Percentiles rank a stretch among this genome's conserved stretches.
Conservation (phyloP, 2,113 vertebrate species). For the Lipophrys pholis region DNA sequence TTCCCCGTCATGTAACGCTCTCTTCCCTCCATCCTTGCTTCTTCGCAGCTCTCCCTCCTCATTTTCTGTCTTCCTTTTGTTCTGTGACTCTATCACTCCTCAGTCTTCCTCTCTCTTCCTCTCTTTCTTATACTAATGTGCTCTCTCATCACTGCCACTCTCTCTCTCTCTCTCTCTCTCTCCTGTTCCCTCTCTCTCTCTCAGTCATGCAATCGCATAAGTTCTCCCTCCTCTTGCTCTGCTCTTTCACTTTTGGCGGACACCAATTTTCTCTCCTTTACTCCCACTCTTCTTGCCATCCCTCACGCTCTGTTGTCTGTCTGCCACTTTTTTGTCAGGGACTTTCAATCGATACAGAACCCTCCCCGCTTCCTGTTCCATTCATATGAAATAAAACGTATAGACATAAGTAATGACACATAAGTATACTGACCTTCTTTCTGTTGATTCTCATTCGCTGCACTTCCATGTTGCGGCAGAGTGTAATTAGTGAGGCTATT, state of each 20-base stretch:
- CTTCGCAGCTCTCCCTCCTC: constrained; percentile 54
- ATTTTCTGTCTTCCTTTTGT: constrained; percentile 73
- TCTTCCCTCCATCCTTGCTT: constrained; percentile 46
- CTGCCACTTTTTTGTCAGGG: constrained; percentile 52
- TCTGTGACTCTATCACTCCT: constrained; percentile 70
- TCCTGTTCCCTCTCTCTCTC: constrained; percentile 9
- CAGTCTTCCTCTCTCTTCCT: constrained; percentile 53
- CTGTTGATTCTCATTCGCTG: constrained; percentile 49
- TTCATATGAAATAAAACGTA: constrained; percentile 48
- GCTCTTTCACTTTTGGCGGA: constrained; percentile 61
- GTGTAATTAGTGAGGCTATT: constrained; percentile 59
- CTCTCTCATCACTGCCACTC: constrained; percentile 70
- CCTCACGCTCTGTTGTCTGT: constrained; percentile 39
- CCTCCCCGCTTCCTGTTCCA: constrained; percentile 7
- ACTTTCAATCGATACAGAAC: constrained; percentile 52
- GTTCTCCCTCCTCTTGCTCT: constrained; percentile 48
- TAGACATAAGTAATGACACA: constrained; percentile 45
- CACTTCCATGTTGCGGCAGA: constrained; percentile 56
- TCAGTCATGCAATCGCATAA: constrained; percentile 19
- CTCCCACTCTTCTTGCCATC: constrained; percentile 26
- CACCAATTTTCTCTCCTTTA: constrained; percentile 51
- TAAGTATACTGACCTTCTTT: constrained; percentile 52
- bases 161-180: constrained; percentile 22
- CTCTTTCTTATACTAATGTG: constrained; percentile 67
- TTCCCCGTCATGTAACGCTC: constrained; percentile 33